These are phyloP conservation scores for Eulemur coronatus DNA, from an alignment of 2,797 vertebrate genomes.

Conservation along the genomic window DNA sequence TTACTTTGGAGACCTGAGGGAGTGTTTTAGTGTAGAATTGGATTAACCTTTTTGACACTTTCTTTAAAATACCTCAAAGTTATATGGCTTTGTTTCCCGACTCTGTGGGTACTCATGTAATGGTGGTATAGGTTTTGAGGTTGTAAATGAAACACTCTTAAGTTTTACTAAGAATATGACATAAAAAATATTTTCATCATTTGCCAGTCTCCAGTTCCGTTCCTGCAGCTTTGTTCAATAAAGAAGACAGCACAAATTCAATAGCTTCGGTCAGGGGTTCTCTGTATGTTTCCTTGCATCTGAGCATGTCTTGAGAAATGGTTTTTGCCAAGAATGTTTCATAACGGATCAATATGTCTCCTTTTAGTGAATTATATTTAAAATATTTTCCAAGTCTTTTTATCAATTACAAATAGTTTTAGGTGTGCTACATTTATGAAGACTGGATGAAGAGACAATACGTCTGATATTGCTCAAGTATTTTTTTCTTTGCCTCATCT, in stretches of 20 bases:
- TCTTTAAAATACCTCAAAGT: conserved; percentile 78
- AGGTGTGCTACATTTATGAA: background rate
- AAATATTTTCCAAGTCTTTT: background rate
- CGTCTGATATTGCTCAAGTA: background rate
- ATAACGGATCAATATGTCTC: background rate
- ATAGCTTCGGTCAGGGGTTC: background rate
- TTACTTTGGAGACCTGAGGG: conserved; percentile 79
- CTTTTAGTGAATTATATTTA: background rate
- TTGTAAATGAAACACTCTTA: background rate
- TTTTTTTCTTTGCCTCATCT: background rate
- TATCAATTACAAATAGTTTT: background rate
- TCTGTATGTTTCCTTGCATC: background rate
- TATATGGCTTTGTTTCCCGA: conserved; percentile 72
- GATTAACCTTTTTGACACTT: conserved; percentile 83
- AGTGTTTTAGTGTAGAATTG: conserved; percentile 77
- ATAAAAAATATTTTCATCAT: conserved; percentile 14
- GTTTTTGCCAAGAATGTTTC: background rate
- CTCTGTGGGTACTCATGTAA: conserved; percentile 56
- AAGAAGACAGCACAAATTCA: background rate
- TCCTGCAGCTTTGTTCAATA: background rate
- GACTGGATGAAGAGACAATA: background rate
- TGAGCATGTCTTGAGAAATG: background rate
- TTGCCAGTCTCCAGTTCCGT: background rate
- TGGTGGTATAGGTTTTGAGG: conserved; percentile 40
- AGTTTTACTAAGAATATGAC: conserved; percentile 29